These are phyloP conservation scores for Ceratotherium simum DNA, from an alignment of 2,113 vertebrate genomes.

Conservation along the genomic window DNA sequence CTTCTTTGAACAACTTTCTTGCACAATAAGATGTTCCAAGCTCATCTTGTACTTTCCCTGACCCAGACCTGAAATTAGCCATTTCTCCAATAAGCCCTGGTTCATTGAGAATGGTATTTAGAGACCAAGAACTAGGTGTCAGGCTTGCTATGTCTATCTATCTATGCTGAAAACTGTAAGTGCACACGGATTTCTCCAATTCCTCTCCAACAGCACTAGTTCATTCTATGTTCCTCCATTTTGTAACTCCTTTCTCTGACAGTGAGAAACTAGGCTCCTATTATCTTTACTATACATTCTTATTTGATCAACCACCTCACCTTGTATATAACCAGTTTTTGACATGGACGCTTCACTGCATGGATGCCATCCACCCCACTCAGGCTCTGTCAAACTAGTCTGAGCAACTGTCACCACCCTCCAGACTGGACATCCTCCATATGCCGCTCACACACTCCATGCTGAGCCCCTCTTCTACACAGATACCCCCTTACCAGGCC, in stretches of 20 bases:
- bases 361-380: background rate
- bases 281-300: background rate
- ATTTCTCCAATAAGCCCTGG: background rate
- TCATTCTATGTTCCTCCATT: background rate
- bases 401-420: background rate
- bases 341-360: background rate
- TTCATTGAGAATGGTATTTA: background rate
- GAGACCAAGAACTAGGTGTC: background rate
- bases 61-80: background rate
- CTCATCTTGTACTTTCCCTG: background rate
- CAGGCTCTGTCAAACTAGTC: background rate
- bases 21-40: background rate
- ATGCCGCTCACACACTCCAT: background rate
- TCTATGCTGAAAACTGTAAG: background rate
- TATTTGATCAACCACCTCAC: background rate
- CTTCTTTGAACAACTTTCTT: slow-evolving; percentile 23
- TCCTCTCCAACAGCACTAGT: background rate
- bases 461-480: background rate
- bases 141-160: background rate
- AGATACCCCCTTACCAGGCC: background rate
- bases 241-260: background rate
- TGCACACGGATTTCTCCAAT: background rate
- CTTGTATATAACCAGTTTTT: background rate
- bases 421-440: background rate
- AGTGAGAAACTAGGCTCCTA: background rate